A percentile compares a stretch with the other conserved stretches of the same genome.
phyloP scores from a whole-genome alignment of 1,140 invertebrate genomes.

The Hesperophylax magnus region DNA sequence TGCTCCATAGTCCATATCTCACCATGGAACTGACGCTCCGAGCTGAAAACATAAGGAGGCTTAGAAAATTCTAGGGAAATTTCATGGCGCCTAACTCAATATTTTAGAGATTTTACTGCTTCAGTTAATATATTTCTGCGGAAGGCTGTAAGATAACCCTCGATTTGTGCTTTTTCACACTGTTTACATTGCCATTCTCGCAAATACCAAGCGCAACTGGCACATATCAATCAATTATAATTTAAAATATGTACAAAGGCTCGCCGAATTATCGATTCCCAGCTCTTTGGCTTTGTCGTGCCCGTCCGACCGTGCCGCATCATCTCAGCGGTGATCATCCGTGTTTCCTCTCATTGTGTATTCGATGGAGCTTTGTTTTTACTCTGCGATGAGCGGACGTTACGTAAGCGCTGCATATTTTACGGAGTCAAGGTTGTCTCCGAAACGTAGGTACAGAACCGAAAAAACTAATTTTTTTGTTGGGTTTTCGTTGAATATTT shows the following conservation, averaged over 20 bases:
- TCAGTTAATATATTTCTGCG: no score
- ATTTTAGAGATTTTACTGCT: no score
- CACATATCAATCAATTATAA: background rate
- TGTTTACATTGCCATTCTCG: no score
- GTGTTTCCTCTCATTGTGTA: constrained; percentile 28
- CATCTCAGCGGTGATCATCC: constrained; percentile 23
- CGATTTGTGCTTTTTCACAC: no score
- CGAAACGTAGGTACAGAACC: background rate
- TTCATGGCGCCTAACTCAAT: no score
- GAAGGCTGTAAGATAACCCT: no score
- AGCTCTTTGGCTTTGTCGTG: background rate
- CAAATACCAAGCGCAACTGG: no score
- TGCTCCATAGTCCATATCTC: no score
- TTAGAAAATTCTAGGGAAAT: no score
- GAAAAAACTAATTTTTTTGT: background rate
- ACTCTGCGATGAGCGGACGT: constrained; percentile 25
- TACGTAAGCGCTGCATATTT: constrained; percentile 12
- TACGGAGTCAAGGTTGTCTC: constrained; percentile 20
- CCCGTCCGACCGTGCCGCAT: background rate
- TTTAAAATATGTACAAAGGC: background rate
- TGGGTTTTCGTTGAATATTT: no score
- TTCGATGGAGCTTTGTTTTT: constrained; percentile 9
- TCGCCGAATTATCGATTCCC: background rate
- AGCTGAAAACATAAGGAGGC: no score
- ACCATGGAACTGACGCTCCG: no score